phyloP scores from a whole-genome alignment of 1,140 invertebrate genomes.

The Apis dorsata region DNA sequence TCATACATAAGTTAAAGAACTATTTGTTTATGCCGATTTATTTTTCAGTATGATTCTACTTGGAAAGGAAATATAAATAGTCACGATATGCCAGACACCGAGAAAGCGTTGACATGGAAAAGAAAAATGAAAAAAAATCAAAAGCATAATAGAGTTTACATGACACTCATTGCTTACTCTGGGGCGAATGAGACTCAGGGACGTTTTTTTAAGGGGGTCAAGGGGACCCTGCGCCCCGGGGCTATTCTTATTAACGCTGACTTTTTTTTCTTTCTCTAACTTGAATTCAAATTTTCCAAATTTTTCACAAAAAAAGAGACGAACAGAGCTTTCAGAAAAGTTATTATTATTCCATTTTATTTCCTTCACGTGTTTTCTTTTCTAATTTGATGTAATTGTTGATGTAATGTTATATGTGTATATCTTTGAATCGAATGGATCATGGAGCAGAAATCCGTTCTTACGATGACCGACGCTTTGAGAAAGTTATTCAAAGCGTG shows the following conservation, averaged over 20 bases:
- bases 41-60: background rate
- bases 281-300: slow-evolving; percentile 37
- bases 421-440: background rate
- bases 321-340: background rate
- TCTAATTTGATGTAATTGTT: background rate
- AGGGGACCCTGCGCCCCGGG: slow-evolving; percentile 71
- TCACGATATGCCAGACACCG: slow-evolving; percentile 20
- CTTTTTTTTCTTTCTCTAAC: slow-evolving; percentile 32
- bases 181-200: slow-evolving; percentile 65
- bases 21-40: background rate
- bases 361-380: background rate
- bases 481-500: slow-evolving; percentile 15
- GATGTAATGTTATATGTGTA: background rate
- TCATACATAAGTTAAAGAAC: background rate
- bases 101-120: slow-evolving; percentile 21
- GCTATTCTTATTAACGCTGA: slow-evolving; percentile 60
- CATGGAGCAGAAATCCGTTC: background rate
- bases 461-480: background rate
- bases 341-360: background rate
- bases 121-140: slow-evolving; percentile 28
- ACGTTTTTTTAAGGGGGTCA: slow-evolving; percentile 74
- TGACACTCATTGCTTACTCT: slow-evolving; percentile 43
- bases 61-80: background rate
- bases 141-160: slow-evolving; percentile 59
- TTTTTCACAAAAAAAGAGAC: background rate